Conservation (phyloP, 2,113 vertebrate genomes). For the Girardinichthys multiradiatus region DNA sequence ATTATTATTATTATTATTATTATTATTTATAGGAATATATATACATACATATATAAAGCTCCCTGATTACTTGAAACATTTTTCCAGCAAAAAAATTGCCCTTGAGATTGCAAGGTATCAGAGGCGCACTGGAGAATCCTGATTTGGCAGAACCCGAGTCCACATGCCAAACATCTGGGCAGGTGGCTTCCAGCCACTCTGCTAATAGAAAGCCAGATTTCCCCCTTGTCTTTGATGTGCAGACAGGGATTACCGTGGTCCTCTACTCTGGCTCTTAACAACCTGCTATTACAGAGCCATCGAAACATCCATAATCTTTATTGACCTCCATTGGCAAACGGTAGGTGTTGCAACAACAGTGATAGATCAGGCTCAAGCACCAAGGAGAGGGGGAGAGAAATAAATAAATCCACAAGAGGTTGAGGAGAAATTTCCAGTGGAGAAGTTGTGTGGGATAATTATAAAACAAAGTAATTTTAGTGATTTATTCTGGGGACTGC, state of each 20-base stretch:
- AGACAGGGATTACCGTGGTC: constrained; percentile 56
- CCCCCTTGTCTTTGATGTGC: constrained; percentile 67
- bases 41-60: too few relatives aligned
- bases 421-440: constrained; percentile 2
- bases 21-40: too few relatives aligned
- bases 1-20: too few relatives aligned
- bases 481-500: constrained; percentile 18
- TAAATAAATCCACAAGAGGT: constrained; percentile 5
- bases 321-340: constrained; percentile 43
- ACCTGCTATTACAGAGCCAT: constrained; percentile 47
- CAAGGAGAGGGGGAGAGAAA: neutral
- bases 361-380: constrained; percentile 29
- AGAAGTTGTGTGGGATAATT: constrained; percentile 33
- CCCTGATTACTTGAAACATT: too few relatives aligned
- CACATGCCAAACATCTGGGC: constrained; percentile 76
- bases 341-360: constrained; percentile 39
- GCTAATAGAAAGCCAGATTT: constrained; percentile 65
- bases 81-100: constrained; percentile 9
- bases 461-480: constrained; percentile 9
- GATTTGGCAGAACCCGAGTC: constrained; percentile 62
- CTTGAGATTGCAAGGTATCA: constrained; percentile 49
- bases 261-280: constrained; percentile 49
- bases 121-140: constrained; percentile 52
- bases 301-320: constrained; percentile 55
- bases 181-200: constrained; percentile 66